These are phyloP conservation scores for Craniophora ligustri DNA, from an alignment of 2,888 invertebrate species.

Conservation along the genomic window DNA sequence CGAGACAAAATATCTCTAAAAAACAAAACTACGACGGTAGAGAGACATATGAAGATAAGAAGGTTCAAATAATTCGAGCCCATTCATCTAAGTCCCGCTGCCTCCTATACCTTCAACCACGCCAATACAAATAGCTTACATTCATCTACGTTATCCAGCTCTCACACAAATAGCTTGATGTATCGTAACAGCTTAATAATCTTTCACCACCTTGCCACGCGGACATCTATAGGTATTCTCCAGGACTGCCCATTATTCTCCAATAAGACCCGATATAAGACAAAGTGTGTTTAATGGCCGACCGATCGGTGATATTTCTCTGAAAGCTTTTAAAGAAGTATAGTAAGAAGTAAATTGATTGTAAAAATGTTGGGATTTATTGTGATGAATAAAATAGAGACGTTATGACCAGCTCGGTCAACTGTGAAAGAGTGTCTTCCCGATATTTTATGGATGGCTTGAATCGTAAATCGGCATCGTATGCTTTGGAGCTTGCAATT, in stretches of 20 bases:
- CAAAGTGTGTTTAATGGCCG: conserved; percentile 66
- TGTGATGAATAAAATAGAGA: conserved; percentile 43
- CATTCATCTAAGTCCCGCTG: conserved; percentile 26
- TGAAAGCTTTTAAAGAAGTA: conserved; percentile 74
- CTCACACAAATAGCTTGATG: conserved; percentile 78
- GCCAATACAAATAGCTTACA: conserved; percentile 72
- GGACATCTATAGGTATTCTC: conserved; percentile 39
- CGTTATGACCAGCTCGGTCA: conserved; percentile 40
- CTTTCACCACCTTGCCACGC: conserved; percentile 60
- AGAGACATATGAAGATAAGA: not conserved
- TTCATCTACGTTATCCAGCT: conserved; percentile 76
- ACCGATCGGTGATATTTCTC: conserved; percentile 58
- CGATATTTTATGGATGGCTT: conserved; percentile 6
- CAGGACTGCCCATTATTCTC: not conserved
- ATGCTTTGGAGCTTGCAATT: not conserved
- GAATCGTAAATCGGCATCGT: not conserved
- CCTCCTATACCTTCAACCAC: conserved; percentile 46
- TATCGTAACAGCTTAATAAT: conserved; percentile 82
- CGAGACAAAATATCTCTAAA: not conserved
- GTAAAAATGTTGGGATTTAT: conserved; percentile 50
- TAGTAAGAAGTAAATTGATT: conserved; percentile 59
- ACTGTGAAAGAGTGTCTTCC: conserved; percentile 29
- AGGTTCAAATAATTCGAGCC: not conserved
- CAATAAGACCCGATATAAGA: conserved; percentile 41
- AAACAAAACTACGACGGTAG: not conserved